A percentile compares a stretch with the other conserved stretches of the same genome.
Evolutionary conservation across 2,113 vertebrate species (phyloP).

Genomic region (Siphamia tubifer): DNA sequence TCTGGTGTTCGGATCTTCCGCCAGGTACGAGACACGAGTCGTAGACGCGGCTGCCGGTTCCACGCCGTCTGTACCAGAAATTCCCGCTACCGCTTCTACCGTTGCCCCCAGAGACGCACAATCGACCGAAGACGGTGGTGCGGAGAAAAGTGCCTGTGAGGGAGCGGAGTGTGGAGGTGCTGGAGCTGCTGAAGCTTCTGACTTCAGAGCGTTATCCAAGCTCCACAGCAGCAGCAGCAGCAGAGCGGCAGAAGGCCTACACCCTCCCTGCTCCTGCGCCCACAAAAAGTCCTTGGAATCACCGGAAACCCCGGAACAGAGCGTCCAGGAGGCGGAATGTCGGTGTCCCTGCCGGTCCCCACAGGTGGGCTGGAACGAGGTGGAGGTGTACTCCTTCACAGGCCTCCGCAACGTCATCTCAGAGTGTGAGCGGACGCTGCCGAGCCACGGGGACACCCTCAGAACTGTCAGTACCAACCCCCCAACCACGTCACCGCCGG

Average conservation of each 20-base stretch:
- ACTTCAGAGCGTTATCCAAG: constrained; percentile 87
- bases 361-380: constrained; percentile 84
- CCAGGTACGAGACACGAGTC: constrained; percentile 59
- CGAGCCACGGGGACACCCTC: constrained; percentile 71
- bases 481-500: not conserved
- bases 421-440: constrained; percentile 80
- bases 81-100: not conserved
- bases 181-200: constrained; percentile 55
- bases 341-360: constrained; percentile 77
- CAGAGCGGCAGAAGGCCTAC: constrained; percentile 48
- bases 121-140: constrained; percentile 17
- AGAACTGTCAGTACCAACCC: constrained; percentile 81
- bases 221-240: constrained; percentile 67
- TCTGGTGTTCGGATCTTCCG: constrained; percentile 55
- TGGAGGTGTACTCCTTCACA: constrained; percentile 95
- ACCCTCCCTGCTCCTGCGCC: constrained; percentile 21
- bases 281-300: not conserved
- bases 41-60: constrained; percentile 37
- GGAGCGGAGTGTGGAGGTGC: not conserved
- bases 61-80: not conserved
- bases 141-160: constrained; percentile 12
- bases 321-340: not conserved
- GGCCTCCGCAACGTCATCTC: constrained; percentile 87
- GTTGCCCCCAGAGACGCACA: not conserved
- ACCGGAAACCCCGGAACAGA: not conserved